phyloP scores from a whole-genome alignment of 2,888 invertebrate species.

The Brenthis hecate region DNA sequence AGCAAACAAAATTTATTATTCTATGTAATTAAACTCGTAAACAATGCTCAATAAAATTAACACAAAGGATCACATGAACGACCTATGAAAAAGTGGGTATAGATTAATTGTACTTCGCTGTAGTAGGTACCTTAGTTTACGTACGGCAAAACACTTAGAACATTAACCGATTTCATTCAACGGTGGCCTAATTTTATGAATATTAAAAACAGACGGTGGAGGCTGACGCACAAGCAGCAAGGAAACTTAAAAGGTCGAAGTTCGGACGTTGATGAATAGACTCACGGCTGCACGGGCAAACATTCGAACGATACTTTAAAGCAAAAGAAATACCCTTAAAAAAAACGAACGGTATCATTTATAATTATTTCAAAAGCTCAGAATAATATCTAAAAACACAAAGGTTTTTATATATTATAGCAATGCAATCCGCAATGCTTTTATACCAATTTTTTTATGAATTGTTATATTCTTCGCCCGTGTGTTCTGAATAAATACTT shows the following conservation, averaged over 20 bases:
- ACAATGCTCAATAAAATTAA: constrained; percentile 30
- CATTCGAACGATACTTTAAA: constrained; percentile 20
- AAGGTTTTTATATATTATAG: background rate
- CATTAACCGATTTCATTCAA: constrained; percentile 28
- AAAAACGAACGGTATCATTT: constrained; percentile 19
- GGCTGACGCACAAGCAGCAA: constrained; percentile 26
- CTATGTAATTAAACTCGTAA: constrained; percentile 15
- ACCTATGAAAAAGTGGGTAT: constrained; percentile 28
- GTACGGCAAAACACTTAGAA: constrained; percentile 18
- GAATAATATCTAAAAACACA: background rate
- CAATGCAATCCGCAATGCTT: background rate
- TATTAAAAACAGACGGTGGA: constrained; percentile 28
- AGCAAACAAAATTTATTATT: constrained; percentile 18
- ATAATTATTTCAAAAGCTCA: constrained; percentile 19
- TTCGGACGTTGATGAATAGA: constrained; percentile 62
- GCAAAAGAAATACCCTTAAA: constrained; percentile 19
- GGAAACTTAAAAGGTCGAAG: constrained; percentile 40
- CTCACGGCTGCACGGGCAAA: constrained; percentile 28
- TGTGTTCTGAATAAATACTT: too few relatives aligned
- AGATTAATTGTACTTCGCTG: constrained; percentile 25
- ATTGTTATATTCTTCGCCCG: too few relatives aligned
- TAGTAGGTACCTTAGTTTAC: constrained; percentile 17
- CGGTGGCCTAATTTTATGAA: constrained; percentile 26
- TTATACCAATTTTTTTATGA: background rate
- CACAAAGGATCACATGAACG: constrained; percentile 28